Evolutionary conservation across 2,888 invertebrate genomes (phyloP).

Genomic region (Pristionchus fissidentatus): DNA sequence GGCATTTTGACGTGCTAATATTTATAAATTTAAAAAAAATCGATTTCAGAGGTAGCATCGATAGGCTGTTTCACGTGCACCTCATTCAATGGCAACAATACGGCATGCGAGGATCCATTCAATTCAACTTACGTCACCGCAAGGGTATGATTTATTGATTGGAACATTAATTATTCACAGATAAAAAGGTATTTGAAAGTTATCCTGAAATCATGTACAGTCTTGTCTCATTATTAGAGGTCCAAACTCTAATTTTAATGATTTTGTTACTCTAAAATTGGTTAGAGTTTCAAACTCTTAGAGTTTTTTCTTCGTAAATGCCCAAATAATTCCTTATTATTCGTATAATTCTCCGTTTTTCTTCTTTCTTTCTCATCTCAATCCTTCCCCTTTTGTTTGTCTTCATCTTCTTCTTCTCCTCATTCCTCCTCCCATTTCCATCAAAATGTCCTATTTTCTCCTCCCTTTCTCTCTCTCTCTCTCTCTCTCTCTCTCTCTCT

Average conservation of each 20-base stretch:
- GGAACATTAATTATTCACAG: too few species aligned
- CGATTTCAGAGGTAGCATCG: constrained; percentile 54
- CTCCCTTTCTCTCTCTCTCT: constrained; percentile 4
- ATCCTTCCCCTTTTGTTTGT: neutral
- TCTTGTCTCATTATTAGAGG: too few species aligned
- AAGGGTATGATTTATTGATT: constrained; percentile 48
- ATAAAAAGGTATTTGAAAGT: too few species aligned
- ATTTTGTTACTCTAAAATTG: neutral
- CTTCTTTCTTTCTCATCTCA: neutral
- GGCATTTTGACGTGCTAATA: too few species aligned
- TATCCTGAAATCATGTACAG: too few species aligned
- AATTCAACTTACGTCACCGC: constrained; percentile 73
- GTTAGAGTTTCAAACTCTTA: too few species aligned
- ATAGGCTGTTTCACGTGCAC: constrained; percentile 98
- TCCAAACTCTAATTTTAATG: neutral
- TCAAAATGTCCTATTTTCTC: constrained; percentile 33
- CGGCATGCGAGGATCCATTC: constrained; percentile 89
- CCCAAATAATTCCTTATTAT: constrained; percentile 2
- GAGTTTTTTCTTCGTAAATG: neutral
- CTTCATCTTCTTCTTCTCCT: constrained; percentile 8
- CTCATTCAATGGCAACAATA: constrained; percentile 89
- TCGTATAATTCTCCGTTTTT: neutral
- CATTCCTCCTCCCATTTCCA: constrained; percentile 1
- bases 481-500: too few species aligned
- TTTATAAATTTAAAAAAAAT: neutral